Conservation (phyloP, 2,888 invertebrate genomes). For the Nematopogon swammerdamellus region DNA sequence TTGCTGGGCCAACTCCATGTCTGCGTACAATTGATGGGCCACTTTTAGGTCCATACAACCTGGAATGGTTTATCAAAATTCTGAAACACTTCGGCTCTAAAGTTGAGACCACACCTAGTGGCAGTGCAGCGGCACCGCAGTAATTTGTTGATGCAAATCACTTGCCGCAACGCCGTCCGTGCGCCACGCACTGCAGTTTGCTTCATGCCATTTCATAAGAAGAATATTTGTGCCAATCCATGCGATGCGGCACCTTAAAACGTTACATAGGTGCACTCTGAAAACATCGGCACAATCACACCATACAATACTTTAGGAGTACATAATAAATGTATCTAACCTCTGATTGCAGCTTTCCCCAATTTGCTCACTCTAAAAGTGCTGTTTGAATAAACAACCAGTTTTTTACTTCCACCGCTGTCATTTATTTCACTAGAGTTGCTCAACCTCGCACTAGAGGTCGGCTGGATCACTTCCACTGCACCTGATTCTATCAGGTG, state of each 20-base stretch:
- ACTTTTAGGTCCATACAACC: slow-evolving; percentile 75
- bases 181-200: too few species aligned
- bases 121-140: too few species aligned
- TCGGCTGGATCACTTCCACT: neutral
- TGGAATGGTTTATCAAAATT: slow-evolving; percentile 28
- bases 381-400: neutral
- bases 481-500: neutral
- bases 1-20: slow-evolving; percentile 68
- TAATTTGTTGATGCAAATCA: too few species aligned
- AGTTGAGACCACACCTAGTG: slow-evolving; percentile 1
- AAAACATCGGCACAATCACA: too few species aligned
- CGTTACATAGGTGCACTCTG: too few species aligned
- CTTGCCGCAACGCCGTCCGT: too few species aligned
- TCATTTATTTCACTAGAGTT: neutral
- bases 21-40: slow-evolving; percentile 69
- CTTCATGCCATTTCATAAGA: too few species aligned
- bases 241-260: too few species aligned
- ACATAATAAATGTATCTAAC: too few species aligned
- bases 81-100: slow-evolving; percentile 1
- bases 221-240: too few species aligned
- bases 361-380: neutral
- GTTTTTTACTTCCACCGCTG: neutral
- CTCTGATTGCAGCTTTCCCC: slow-evolving; percentile 3
- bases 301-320: too few species aligned
- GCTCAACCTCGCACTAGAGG: neutral